phyloP scores from a whole-genome alignment of 2,797 vertebrate species.

The Karalla daura region DNA sequence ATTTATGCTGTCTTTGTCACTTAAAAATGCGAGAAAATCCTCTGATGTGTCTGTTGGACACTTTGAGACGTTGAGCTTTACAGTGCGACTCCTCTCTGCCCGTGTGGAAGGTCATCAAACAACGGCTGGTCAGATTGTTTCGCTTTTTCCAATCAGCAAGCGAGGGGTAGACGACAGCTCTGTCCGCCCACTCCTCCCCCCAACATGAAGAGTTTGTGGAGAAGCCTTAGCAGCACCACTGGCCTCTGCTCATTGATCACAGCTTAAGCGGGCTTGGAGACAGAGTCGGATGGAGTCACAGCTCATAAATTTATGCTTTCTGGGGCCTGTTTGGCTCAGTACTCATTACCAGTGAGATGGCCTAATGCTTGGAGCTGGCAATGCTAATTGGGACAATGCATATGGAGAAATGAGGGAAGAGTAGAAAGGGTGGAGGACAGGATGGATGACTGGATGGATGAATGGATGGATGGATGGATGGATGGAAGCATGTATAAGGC shows the following conservation, averaged over 20 bases:
- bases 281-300: conserved; percentile 60
- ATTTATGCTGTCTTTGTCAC: not conserved
- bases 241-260: conserved; percentile 52
- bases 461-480: not conserved
- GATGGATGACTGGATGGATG: not conserved
- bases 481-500: not conserved
- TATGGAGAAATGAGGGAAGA: not conserved
- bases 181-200: conserved; percentile 9
- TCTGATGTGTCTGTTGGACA: conserved; percentile 1
- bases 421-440: not conserved
- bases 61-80: conserved; percentile 14
- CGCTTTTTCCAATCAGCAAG: conserved; percentile 18
- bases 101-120: conserved; percentile 36
- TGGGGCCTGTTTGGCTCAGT: conserved; percentile 46
- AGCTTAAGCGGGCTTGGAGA: conserved; percentile 39
- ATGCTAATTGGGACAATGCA: conserved; percentile 50
- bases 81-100: not conserved
- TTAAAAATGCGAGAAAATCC: not conserved
- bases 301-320: conserved; percentile 64
- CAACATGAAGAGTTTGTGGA: conserved; percentile 51
- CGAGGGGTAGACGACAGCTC: conserved; percentile 16
- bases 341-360: conserved; percentile 53
- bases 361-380: conserved; percentile 39
- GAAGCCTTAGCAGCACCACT: conserved; percentile 47
- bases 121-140: conserved; percentile 8